phyloP scores from a whole-genome alignment of 2,113 vertebrate species.

The Sturnira hondurensis region DNA sequence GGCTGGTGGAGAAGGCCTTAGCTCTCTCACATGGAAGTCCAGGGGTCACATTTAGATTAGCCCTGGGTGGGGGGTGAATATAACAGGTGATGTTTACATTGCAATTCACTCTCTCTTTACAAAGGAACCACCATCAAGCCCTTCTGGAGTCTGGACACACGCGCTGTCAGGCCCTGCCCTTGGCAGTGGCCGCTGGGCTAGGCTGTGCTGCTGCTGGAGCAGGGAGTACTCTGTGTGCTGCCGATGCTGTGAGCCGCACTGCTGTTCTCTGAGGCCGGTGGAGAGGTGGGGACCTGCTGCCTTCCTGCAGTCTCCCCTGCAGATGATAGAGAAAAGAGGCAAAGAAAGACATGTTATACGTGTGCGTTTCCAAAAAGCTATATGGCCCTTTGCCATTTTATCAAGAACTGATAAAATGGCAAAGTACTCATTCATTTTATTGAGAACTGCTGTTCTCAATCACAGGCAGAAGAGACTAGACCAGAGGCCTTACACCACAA shows the following conservation, averaged over 20 bases:
- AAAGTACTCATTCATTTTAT: too few species aligned
- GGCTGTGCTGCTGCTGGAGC: constrained; percentile 94
- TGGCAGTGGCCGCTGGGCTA: constrained; percentile 69
- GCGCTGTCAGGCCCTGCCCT: not conserved
- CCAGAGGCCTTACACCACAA: not conserved
- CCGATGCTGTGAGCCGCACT: constrained; percentile 94
- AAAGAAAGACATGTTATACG: not conserved
- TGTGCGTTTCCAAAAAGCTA: not conserved
- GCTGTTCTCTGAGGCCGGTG: constrained; percentile 92
- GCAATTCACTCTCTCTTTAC: constrained; percentile 56
- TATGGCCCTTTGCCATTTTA: not conserved
- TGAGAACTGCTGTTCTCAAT: not conserved
- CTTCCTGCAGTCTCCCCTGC: constrained; percentile 85
- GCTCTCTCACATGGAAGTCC: constrained; percentile 79
- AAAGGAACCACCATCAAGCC: constrained; percentile 67
- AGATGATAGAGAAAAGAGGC: not conserved
- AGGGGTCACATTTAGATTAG: constrained; percentile 46
- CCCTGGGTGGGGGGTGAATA: constrained; percentile 48
- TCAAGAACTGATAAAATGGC: too few species aligned
- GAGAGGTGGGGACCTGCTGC: constrained; percentile 87
- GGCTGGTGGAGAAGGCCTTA: constrained; percentile 75
- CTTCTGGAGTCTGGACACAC: constrained; percentile 43
- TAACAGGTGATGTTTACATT: constrained; percentile 65
- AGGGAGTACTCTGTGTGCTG: constrained; percentile 97
- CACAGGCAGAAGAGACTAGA: not conserved